Evolutionary conservation across 2,888 invertebrate genomes (phyloP), one percentile per base, ranked within the genome.

Genomic region (Troilus luridus): DNA sequence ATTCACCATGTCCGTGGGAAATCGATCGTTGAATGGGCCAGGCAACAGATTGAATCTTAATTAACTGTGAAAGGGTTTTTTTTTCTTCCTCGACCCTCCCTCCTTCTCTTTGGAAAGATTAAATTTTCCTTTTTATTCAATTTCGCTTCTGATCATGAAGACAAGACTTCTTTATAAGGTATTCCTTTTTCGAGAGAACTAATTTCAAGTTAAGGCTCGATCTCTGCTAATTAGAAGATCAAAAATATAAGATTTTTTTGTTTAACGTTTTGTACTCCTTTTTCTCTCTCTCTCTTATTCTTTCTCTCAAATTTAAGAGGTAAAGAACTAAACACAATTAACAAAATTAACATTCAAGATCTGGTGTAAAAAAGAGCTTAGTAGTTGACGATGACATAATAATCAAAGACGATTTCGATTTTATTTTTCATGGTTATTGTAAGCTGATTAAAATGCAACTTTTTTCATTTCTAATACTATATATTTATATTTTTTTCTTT

Each of bases 91-190:
- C 19, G 8, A 7, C 24, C 14, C 14, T 81, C 54, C 81, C 56
- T 1, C 56, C 54, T 12, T 85, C 56, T 85, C 56, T 58, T 85
- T 85, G n/a, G n/a, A 85, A 85, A 85, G 85, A 85, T 85, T 85
- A 85, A 85, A 85, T 85, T 77, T 85, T 85, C 85, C 85, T 85
- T 85, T 85, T 85, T 85, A 85, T 85, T 85, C 85, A 85, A 85
- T 85, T 85, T 58, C 85, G 56, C 85, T 58, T 54, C 56, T 85
- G 85, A 85, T 85, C 85, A 77, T 77, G 72, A 77, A 77, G 72
- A 77, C 56, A 85, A 85, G 85, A 85, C 21, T 85, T 56, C 85
- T 85, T 85, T 85, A 56, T n/a, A 58, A 58, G n/a, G n/a, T 21
- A 85, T 85, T n/a, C 85, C 85, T 85, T 85, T 77, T 85, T 85